These are phyloP conservation scores for Allolobophora icterica DNA, from an alignment of 2,888 invertebrate genomes.

Conservation along the genomic window DNA sequence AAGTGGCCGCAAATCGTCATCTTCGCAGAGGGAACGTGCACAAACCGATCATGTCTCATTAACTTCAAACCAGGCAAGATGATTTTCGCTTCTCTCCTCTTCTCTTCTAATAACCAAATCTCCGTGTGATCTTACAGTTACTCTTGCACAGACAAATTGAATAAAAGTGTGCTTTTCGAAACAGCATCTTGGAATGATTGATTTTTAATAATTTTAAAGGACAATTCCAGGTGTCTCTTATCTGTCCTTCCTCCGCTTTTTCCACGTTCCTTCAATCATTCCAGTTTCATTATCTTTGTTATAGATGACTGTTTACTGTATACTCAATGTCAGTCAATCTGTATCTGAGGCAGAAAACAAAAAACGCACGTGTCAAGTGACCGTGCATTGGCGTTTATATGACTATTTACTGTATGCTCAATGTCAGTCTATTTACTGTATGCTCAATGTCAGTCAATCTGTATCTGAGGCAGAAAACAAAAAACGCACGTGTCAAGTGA, in stretches of 20 bases:
- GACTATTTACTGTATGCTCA: too few relatives aligned
- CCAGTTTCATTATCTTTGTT: not conserved
- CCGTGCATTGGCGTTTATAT: too few relatives aligned
- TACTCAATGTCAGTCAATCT: not conserved
- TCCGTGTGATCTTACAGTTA: not conserved
- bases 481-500: too few relatives aligned
- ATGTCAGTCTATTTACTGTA: too few relatives aligned
- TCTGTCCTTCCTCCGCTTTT: not conserved
- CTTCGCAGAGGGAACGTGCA: constrained; percentile 95
- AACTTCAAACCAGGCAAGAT: constrained; percentile 62
- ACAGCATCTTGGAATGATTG: not conserved
- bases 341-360: not conserved
- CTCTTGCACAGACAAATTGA: not conserved
- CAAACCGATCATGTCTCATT: constrained; percentile 84
- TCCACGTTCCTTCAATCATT: not conserved
- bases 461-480: too few relatives aligned
- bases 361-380: too few relatives aligned
- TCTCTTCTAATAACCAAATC: not conserved
- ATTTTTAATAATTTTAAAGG: not conserved
- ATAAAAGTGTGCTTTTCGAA: not conserved
- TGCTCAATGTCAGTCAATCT: too few relatives aligned
- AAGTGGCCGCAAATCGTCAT: constrained; percentile 93
- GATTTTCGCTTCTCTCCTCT: not conserved
- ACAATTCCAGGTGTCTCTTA: not conserved
- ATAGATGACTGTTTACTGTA: not conserved